Base-by-base conservation (phyloP, 2,888 invertebrate genomes). In the Clanis bilineata region DNA sequence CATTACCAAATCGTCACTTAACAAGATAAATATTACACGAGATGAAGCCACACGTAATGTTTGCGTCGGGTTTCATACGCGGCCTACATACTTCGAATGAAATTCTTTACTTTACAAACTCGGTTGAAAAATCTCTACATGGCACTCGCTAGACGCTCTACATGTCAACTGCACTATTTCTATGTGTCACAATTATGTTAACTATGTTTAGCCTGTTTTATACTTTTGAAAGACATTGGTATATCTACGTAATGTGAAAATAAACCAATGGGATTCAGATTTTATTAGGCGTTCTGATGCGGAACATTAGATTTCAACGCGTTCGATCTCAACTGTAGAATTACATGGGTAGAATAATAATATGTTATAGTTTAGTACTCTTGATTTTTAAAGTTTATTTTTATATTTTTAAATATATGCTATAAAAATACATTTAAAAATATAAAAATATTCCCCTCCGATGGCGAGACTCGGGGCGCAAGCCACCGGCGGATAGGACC, bases 81-180 rank as follows among this genome's bases (percentile, higher is more conserved):
- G 51, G 32, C 51, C 51, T 51, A 51, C 51, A 51, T 51, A 51
- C 51, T 51, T 51, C 10, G 10, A 51, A 51, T 51, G 51, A 51
- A 51, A 51, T 51, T 51, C 51, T 51, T 51, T 51, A 32, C 51
- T 51, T 28, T 18, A 28, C 21, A 28, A 28, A 32, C 15, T 51
- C 21, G 18, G 28, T 51, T 51, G 51, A 18, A 32, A 32, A 4
- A 10, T 51, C 15, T 51, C 15, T 32, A 18, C 22, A 23, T 28
- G n/a, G 22, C 45, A 12, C 18, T 47, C 15, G 18, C 32, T 21
- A 12, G 9, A 28, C 15, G 18, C 32, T 21, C 3, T 51, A 32
- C 28, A 18, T 3, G 32, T 32, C 36, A 12, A 36, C 1, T 36
- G 3, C 9, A 36, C 5, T 36, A 6, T 28, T 9, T 25, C 12